Evolutionary conservation across 1,140 invertebrate species (phyloP), one percentile per base, ranked within the genome.

Genomic region (Melipona quadrifasciata): DNA sequence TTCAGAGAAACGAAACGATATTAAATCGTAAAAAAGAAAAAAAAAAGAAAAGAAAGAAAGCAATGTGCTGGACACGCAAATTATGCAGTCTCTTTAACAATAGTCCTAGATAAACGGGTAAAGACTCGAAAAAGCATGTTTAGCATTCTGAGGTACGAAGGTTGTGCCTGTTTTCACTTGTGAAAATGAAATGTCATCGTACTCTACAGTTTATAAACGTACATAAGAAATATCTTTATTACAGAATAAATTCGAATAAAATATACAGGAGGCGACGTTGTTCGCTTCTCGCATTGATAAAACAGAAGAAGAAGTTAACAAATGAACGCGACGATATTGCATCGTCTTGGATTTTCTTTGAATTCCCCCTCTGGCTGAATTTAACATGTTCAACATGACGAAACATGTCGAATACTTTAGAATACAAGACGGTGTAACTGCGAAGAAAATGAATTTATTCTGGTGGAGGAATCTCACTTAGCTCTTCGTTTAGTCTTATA

Each of bases 401-500:
- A 21, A 77, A 27, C 27, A 34, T 21, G 77, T 61, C 19, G 67
- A 34, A 79, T 80, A 87, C 57, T 27, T 87, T n/a, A 75, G 71
- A 86, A 83, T 64, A 31, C 16, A 73, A 80, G 51, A 47, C 27
- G 39, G 17, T 53, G 24, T 82, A 39, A 39, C 6, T 6, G 24
- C 57, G 16, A 57, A 55, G 34, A 72, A 84, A 75, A 12, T 57
- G 47, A 78, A 75, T 77, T 19, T 3, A 19, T 78, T 47, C 3
- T n/a, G 39, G 17, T 77, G 81, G 2, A 61, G 24, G 86, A 88
- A 85, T 65, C 6, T 47, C 39, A 8, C 6, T 27, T 64, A 64
- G 24, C 39, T 55, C 2, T 70, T 64, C 57, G 71, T 68, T 24
- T 58, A 68, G 21, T 72, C 19, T 74, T 89, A 89, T 57, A 89